Conservation (phyloP, 2,888 invertebrate species). For the Mesorhabditis sp. region DNA sequence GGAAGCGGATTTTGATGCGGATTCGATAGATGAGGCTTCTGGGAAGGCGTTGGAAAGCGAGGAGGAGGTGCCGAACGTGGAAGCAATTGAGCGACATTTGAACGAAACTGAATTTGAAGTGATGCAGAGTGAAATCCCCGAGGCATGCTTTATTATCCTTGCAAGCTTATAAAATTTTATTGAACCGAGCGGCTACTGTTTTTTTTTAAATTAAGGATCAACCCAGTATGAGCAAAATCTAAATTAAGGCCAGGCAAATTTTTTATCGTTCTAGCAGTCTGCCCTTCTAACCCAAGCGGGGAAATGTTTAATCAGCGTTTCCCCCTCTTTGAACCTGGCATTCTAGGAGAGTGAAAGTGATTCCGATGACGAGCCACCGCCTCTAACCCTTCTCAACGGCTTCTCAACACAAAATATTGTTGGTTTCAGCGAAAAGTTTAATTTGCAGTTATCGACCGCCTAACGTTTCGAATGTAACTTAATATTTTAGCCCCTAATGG, state of each 20-base stretch:
- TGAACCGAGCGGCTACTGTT: too few species aligned
- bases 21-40: neutral
- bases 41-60: neutral
- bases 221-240: too few species aligned
- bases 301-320: too few species aligned
- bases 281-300: too few species aligned
- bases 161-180: too few species aligned
- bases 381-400: neutral
- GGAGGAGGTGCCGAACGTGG: constrained; percentile 2
- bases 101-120: neutral
- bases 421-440: neutral
- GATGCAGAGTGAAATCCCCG: neutral
- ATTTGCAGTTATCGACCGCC: too few species aligned
- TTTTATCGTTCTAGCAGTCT: too few species aligned
- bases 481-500: constrained; percentile 25
- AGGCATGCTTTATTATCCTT: neutral
- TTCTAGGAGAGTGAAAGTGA: neutral
- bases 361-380: neutral
- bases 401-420: neutral
- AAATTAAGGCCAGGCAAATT: too few species aligned
- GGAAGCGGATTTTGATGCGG: constrained; percentile 5
- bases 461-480: too few species aligned
- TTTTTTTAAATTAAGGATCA: too few species aligned
- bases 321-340: too few species aligned
- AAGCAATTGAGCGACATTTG: constrained; percentile 1